Evolutionary conservation across 2,888 invertebrate species (phyloP).

Genomic region (Euplagia quadripunctaria): DNA sequence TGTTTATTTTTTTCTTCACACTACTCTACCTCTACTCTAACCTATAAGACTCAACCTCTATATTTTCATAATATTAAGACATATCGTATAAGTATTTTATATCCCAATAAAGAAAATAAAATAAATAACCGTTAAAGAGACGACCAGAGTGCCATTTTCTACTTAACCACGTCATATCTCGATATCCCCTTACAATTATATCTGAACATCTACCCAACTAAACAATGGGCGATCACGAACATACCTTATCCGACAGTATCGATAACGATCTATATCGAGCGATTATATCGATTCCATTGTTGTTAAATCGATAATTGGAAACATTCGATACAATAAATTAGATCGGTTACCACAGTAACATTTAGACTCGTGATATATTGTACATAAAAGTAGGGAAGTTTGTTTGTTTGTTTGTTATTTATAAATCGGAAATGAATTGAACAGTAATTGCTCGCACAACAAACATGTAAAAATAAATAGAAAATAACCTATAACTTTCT

Average conservation of each 20-base stretch:
- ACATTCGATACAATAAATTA: constrained; percentile 56
- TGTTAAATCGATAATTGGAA: constrained; percentile 56
- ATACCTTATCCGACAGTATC: constrained; percentile 48
- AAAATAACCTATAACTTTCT: too few species aligned
- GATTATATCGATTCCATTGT: constrained; percentile 57
- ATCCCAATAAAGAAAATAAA: not conserved
- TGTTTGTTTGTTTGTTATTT: not conserved
- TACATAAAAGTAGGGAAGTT: not conserved
- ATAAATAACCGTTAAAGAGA: not conserved
- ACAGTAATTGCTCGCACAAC: not conserved
- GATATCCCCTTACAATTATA: constrained; percentile 44
- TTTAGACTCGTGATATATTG: constrained; percentile 46
- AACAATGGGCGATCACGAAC: constrained; percentile 55
- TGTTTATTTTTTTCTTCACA: too few species aligned
- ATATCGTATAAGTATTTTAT: too few species aligned
- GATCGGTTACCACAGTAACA: constrained; percentile 44
- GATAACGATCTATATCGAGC: constrained; percentile 52
- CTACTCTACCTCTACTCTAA: too few species aligned
- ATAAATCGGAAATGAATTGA: not conserved
- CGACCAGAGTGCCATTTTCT: constrained; percentile 38
- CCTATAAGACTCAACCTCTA: too few species aligned
- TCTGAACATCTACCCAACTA: constrained; percentile 42
- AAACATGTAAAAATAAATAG: too few species aligned
- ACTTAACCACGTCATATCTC: constrained; percentile 38
- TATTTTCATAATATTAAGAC: too few species aligned